phyloP scores from a whole-genome alignment of 2,888 invertebrate species.

The Sussaba pulchella region DNA sequence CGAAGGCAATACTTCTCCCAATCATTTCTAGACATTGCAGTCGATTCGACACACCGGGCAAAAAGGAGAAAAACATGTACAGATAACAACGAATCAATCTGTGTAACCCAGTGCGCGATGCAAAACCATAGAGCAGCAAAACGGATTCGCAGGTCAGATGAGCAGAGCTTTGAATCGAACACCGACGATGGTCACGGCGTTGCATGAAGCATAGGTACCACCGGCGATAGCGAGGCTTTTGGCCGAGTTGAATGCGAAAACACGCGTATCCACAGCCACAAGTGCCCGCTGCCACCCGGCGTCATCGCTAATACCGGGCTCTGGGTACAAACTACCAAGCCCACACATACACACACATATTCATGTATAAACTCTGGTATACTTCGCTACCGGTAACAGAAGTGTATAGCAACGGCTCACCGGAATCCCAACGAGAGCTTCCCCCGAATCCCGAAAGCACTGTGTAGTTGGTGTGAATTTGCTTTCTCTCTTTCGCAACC shows the following conservation, averaged over 20 bases:
- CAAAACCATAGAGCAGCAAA: too few relatives aligned
- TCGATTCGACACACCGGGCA: too few relatives aligned
- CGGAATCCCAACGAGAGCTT: slow-evolving; percentile 59
- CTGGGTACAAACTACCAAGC: slow-evolving; percentile 50
- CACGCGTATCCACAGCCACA: slow-evolving; percentile 77
- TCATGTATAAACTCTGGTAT: slow-evolving; percentile 25
- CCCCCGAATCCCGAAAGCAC: slow-evolving; percentile 45
- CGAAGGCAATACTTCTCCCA: too few relatives aligned
- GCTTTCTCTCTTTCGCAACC: slow-evolving; percentile 59
- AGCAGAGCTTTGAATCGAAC: background rate
- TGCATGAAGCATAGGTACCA: background rate
- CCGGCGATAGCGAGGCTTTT: slow-evolving; percentile 19
- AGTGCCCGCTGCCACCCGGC: slow-evolving; percentile 72
- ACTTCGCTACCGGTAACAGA: slow-evolving; percentile 49
- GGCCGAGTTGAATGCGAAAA: slow-evolving; percentile 76
- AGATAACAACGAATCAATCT: too few relatives aligned
- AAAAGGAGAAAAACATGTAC: too few relatives aligned
- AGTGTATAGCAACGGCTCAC: slow-evolving; percentile 53
- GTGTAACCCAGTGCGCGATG: too few relatives aligned
- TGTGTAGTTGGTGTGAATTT: slow-evolving; percentile 48
- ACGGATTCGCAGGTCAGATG: background rate
- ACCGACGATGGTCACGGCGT: background rate
- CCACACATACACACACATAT: background rate
- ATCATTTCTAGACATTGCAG: too few relatives aligned
- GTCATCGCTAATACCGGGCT: slow-evolving; percentile 78